A percentile compares a stretch with the other conserved stretches of the same genome.
phyloP scores from a whole-genome alignment of 2,888 invertebrate genomes.

The Allygus modestus region DNA sequence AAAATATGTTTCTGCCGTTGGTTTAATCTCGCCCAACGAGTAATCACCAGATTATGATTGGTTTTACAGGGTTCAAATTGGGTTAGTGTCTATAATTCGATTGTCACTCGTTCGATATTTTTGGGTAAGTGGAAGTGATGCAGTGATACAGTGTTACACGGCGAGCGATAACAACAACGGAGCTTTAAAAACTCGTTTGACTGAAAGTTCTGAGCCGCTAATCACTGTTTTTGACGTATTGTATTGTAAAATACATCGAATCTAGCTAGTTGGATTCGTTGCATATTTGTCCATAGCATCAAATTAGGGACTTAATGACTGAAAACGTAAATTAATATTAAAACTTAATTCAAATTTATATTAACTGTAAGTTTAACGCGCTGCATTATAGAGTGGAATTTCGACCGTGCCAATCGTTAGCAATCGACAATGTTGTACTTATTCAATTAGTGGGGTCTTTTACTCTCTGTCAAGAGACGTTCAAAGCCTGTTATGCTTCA shows the following conservation, averaged over 20 bases:
- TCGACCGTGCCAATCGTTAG: too few species aligned
- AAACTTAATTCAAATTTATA: too few species aligned
- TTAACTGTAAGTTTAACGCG: too few species aligned
- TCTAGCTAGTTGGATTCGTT: not conserved
- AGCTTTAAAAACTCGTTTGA: not conserved
- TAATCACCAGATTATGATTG: conserved; percentile 47
- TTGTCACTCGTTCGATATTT: conserved; percentile 49
- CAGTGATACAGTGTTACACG: conserved; percentile 1
- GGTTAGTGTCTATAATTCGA: conserved; percentile 31
- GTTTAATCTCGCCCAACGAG: conserved; percentile 37
- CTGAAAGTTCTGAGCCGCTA: not conserved
- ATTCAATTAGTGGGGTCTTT: too few species aligned
- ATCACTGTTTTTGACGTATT: not conserved
- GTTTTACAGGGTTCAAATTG: conserved; percentile 42
- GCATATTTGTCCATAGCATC: too few species aligned
- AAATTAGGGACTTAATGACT: too few species aligned
- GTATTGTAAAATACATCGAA: not conserved
- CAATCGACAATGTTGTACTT: too few species aligned
- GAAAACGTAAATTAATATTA: too few species aligned
- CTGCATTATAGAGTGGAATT: too few species aligned
- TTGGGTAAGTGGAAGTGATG: not conserved
- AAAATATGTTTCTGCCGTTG: not conserved
- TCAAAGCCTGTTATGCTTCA: too few species aligned
- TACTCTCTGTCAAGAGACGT: too few species aligned
- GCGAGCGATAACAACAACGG: not conserved